A percentile compares a stretch with the other conserved stretches of the same genome.
Conservation (phyloP, 1,140 invertebrate genomes). For the Calliphora vicina region DNA sequence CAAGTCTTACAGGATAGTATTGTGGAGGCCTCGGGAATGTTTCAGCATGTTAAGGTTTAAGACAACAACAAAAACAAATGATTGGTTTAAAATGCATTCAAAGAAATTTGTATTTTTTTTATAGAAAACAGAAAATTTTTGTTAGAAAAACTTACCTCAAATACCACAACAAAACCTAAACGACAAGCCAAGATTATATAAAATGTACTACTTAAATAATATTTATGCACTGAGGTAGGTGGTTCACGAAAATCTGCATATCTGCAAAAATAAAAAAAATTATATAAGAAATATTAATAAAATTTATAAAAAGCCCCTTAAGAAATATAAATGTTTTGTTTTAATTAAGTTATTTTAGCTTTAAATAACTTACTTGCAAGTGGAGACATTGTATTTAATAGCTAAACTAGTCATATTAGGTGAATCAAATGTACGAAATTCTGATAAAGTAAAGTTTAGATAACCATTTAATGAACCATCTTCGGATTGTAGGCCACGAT, state of each 20-base stretch:
- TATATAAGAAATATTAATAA: background rate
- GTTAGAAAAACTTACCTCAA: conserved; percentile 76
- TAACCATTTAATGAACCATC: conserved; percentile 78
- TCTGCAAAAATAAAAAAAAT: conserved; percentile 31
- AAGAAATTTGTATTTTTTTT: background rate
- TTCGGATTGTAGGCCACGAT: conserved; percentile 70
- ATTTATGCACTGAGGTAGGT: conserved; percentile 70
- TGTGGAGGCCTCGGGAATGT: conserved; percentile 53
- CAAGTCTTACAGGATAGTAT: conserved; percentile 51
- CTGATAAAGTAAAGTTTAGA: conserved; percentile 83
- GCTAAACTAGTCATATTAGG: conserved; percentile 62
- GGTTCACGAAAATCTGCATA: conserved; percentile 88
- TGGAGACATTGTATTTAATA: conserved; percentile 47
- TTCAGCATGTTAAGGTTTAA: conserved; percentile 56
- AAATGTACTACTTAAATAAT: conserved; percentile 79
- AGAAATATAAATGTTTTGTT: no score
- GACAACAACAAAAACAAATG: background rate
- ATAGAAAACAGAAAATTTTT: conserved; percentile 5
- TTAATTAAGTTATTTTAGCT: background rate
- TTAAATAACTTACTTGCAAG: conserved; percentile 61
- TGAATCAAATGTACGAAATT: conserved; percentile 81
- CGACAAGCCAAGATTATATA: conserved; percentile 91
- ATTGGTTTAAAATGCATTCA: background rate
- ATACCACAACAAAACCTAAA: conserved; percentile 90
- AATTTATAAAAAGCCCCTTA: background rate